These are phyloP conservation scores for Silurus asotus DNA, from an alignment of 2,113 vertebrate genomes.

Conservation along the genomic window DNA sequence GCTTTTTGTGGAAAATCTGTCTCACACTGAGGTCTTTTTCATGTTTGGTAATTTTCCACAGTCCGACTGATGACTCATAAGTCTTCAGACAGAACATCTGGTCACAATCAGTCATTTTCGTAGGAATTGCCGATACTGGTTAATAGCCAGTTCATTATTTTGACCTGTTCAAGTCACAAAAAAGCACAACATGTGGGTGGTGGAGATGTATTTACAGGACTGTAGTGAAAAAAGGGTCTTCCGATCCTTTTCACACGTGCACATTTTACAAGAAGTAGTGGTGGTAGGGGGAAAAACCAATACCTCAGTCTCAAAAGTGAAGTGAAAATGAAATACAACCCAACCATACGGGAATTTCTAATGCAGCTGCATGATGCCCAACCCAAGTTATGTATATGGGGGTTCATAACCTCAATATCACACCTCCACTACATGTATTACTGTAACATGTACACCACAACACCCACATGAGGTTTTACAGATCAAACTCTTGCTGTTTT, in stretches of 20 bases:
- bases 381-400: background rate
- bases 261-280: too few relatives aligned
- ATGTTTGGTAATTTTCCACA: conserved; percentile 35
- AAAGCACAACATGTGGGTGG: background rate
- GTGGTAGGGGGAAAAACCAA: too few relatives aligned
- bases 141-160: background rate
- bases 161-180: background rate
- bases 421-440: background rate
- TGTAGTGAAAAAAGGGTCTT: too few relatives aligned
- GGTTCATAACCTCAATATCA: background rate
- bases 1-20: conserved; percentile 18
- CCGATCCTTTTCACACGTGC: too few relatives aligned
- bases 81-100: conserved; percentile 21
- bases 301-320: too few relatives aligned
- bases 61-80: conserved; percentile 12
- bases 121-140: background rate
- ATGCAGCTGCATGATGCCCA: background rate
- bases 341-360: background rate
- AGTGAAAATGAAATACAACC: background rate
- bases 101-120: background rate
- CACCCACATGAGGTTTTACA: background rate
- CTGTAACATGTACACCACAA: background rate
- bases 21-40: conserved; percentile 21
- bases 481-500: background rate
- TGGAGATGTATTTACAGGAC: background rate